Evolutionary conservation across 2,797 vertebrate genomes (phyloP), one percentile per base, ranked within the genome.

Genomic region (Megaceryle alcyon): DNA sequence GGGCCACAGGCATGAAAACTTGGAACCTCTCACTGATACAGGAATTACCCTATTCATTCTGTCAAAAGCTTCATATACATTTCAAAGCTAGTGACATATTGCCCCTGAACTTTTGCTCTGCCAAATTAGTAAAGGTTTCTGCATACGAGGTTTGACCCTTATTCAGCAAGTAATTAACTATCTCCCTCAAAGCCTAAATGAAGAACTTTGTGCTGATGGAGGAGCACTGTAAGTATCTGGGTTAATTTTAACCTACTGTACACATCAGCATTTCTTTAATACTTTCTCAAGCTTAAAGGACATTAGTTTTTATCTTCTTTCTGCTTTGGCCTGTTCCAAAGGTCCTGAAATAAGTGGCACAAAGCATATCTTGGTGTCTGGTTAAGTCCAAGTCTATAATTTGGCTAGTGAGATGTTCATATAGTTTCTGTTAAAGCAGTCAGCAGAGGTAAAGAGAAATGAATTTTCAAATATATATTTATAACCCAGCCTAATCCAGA

Each of bases 191-290:
- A 64, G 88, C 20, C 66, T 61, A 51, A 92, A 81, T 86, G 10
- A 90, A 66, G 56, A 63, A 33, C 23, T 59, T 94, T 82, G 70
- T 90, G 73, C 80, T 91, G 70, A 88, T 69, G 46, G 77, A 82
- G 86, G 23, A 72, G 4, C 8, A 53, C 9, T 83, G 13, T n/a
- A 88, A 86, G 20, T 71, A 61, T 26, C 49, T 21, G 15, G 43
- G 28, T 86, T 92, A 94, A 85, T 92, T 94, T 92, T 90, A 95
- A 88, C 51, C 60, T 84, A 12, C n/a, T 60, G 43, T 72, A 59
- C 35, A 51, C 26, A 63, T 88, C 77, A 95, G 71, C 56, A 83
- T 82, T 83, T 95, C 54, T 76, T 90, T 76, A 49, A 43, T 29
- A 72, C 6, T 41, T 95, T 66, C 59, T 88, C 66, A 94, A 49